phyloP scores from a whole-genome alignment of 2,113 vertebrate genomes.

The Leptobrachium ailaonicum region DNA sequence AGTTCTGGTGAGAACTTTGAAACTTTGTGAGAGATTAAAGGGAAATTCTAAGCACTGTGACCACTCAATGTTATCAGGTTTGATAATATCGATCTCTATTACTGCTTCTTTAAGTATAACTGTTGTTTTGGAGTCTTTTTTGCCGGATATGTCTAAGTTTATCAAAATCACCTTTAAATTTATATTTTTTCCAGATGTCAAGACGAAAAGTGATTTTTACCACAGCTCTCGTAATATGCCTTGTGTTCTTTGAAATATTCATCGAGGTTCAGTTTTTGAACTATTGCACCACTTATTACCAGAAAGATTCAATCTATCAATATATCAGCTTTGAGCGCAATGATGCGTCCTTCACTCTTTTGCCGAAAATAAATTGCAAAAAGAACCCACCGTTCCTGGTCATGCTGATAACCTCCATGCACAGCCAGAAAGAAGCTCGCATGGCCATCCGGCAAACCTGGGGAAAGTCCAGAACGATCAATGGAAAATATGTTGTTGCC shows the following conservation, averaged over 20 bases:
- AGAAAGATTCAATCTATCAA: neutral
- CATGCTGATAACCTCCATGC: conserved; percentile 63
- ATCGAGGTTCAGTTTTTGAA: neutral
- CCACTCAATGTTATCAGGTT: no score
- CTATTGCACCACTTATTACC: conserved; percentile 26
- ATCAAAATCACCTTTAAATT: no score
- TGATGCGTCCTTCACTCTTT: conserved; percentile 49
- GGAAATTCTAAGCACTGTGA: no score
- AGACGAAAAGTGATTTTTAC: conserved; percentile 47
- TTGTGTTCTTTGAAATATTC: conserved; percentile 44
- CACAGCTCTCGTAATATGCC: conserved; percentile 47
- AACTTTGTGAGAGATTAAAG: no score
- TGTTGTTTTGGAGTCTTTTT: no score
- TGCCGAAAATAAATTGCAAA: conserved; percentile 60
- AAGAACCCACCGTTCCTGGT: conserved; percentile 63
- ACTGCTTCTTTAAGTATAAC: no score
- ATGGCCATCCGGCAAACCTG: conserved; percentile 67
- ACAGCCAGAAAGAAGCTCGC: conserved; percentile 37
- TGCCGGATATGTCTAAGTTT: no score
- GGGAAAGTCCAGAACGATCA: conserved; percentile 52
- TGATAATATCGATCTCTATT: no score
- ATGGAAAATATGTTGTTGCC: conserved; percentile 43
- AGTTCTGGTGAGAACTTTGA: no score
- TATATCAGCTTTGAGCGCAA: neutral
- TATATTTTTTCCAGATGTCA: conserved; percentile 61